Base-by-base conservation (phyloP, 2,888 invertebrate genomes). In the Drosophila demipolita region DNA sequence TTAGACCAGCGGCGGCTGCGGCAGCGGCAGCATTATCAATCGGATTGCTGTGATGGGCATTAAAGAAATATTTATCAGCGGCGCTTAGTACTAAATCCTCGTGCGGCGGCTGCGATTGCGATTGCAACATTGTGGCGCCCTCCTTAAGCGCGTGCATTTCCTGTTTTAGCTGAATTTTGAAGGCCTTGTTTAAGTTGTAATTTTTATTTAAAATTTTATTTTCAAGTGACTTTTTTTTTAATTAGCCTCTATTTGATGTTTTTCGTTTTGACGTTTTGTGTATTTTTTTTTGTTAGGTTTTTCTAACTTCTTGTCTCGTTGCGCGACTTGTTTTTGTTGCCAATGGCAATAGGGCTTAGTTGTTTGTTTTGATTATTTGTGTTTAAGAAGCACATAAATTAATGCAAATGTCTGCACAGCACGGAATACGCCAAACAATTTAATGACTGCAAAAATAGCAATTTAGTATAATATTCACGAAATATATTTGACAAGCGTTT, bases 41-140 rank as follows among this genome's bases (percentile, higher is more conserved):
- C 90, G 95, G 94, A 86, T 95, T 95, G 91, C 95, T 94, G 91
- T 91, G 45, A 45, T 45, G 94, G 91, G 92, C 76, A 90, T 88
- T 92, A 74, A 92, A 92, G 71, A 90, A 92, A 63, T 40, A 67
- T 67, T 81, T 75, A 75, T 87, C 87, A 72, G 89, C 75, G 52
- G 78, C 69, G 35, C 49, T 81, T 42, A 87, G 60, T 49, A 55
- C 26, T 55, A 86, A 74, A 71, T 88, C 86, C 29, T 82, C 82
- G 29, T 78, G 86, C 17, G 83, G 50, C 33, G 80, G 75, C 64
- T 77, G 80, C 75, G 72, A 66, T 68, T 76, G 61, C 12, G 75
- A 70, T 17, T 71, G 70, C 87, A 91, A 80, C 91, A 91, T 91
- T 50, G 83, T 90, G 50, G 86, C 91, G 84, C 90, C 90, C 78